Conservation (phyloP, 1,140 invertebrate species). For the Apis florea region DNA sequence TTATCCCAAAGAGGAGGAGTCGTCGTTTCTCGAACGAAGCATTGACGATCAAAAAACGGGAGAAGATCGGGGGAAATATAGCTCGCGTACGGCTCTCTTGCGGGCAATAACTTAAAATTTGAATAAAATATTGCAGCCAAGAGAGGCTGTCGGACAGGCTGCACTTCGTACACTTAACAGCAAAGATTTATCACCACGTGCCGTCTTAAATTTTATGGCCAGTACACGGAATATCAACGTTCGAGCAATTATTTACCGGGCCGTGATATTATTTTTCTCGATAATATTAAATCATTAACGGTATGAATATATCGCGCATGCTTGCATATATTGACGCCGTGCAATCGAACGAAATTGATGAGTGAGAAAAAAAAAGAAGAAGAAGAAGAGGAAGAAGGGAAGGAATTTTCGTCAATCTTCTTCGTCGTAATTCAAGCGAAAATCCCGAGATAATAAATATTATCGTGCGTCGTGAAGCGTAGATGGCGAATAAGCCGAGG, state of each 20-base stretch:
- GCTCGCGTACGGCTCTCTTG: slow-evolving; percentile 14
- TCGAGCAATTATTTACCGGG: slow-evolving; percentile 37
- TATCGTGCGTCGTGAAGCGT: not conserved
- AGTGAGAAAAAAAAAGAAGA: not conserved
- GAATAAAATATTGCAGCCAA: slow-evolving; percentile 47
- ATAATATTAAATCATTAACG: slow-evolving; percentile 42
- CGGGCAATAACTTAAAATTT: slow-evolving; percentile 38
- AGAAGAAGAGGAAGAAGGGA: not conserved
- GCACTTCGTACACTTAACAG: slow-evolving; percentile 42
- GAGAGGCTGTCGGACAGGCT: slow-evolving; percentile 39
- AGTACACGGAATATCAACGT: slow-evolving; percentile 42
- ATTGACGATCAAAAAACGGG: not conserved
- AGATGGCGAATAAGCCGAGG: not conserved
- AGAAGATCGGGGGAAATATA: slow-evolving; percentile 29
- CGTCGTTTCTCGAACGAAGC: not conserved
- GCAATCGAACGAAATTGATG: not conserved
- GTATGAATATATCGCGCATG: slow-evolving; percentile 21
- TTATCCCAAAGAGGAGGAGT: not conserved
- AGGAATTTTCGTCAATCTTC: not conserved
- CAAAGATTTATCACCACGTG: slow-evolving; percentile 40
- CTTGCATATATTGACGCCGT: not conserved
- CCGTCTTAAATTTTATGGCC: slow-evolving; percentile 37
- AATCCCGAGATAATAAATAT: not conserved
- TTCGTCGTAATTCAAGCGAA: not conserved
- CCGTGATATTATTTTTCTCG: slow-evolving; percentile 32